Evolutionary conservation across 2,888 invertebrate genomes (phyloP), one percentile per base, ranked within the genome.

Genomic region (Dynastes maya): DNA sequence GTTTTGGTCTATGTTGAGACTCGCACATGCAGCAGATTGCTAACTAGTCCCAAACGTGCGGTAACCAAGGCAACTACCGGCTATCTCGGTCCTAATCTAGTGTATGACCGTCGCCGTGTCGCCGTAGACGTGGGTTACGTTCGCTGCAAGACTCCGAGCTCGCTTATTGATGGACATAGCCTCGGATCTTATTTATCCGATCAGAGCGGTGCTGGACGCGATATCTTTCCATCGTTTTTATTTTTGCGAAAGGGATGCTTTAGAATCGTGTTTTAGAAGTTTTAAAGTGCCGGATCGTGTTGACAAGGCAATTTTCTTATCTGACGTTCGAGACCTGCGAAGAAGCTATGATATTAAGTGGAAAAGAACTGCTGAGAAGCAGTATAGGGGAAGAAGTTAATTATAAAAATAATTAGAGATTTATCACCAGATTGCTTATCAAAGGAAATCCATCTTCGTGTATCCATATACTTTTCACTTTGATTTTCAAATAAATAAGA

Each of bases 21-120:
- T 76, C 76, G 45, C 67, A 55, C 72, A 72, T 58, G 72, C 58
- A 72, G 72, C 72, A 72, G 58, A 58, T 80, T 74, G 71, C 80
- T 79, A 72, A 68, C 77, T 74, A 78, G 74, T 77, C 80, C 78
- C 78, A 80, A 78, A 81, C 80, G 80, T 81, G 80, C 76, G 76
- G 80, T 81, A 77, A 79, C 80, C 80, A 81, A 53, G 80, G 80
- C 68, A 78, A 81, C 80, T 75, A 55, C 68, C 68, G 72, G 78
- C 76, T 80, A 80, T 80, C 80, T 77, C 68, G 77, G 70, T 77
- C 61, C 70, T 77, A 77, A 77, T 77, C 70, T 77, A 55, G 45
- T 49, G 61, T 68, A 68, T 77, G 72, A 77, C 45, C 77, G 70
- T 68, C 51, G 58, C 27, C 49, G 40, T 55, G 55, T 55, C 55